A percentile compares a stretch with the other conserved stretches of the same genome.
Evolutionary conservation across 2,888 invertebrate genomes (phyloP).

Genomic region (Dasypolia templi): DNA sequence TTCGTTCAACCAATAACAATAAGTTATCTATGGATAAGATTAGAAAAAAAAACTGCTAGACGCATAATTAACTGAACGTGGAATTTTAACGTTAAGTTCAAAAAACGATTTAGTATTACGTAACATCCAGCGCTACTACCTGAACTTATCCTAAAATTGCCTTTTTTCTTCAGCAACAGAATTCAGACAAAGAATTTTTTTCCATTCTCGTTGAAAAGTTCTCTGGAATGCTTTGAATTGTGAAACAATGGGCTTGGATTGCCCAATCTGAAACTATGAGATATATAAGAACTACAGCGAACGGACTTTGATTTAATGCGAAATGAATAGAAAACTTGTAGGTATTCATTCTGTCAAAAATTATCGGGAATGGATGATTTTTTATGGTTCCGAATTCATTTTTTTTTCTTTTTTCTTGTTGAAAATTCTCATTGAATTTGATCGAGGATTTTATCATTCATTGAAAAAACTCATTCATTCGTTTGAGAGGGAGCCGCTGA

Average conservation of each 20-base stretch:
- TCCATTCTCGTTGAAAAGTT: not conserved
- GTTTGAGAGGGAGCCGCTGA: too few species aligned
- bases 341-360: too few species aligned
- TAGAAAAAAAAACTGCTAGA: not conserved
- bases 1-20: not conserved
- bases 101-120: not conserved
- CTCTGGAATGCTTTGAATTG: constrained; percentile 19
- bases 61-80: not conserved
- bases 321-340: not conserved
- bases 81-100: not conserved
- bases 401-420: too few species aligned
- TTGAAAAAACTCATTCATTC: too few species aligned
- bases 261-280: not conserved
- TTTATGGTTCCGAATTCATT: too few species aligned
- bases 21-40: not conserved
- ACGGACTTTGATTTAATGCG: not conserved
- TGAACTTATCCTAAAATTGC: not conserved
- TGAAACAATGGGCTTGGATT: not conserved
- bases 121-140: not conserved
- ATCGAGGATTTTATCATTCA: too few species aligned
- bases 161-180: not conserved
- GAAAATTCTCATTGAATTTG: too few species aligned
- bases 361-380: too few species aligned
- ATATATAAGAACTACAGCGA: not conserved
- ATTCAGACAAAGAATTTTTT: constrained; percentile 5